Evolutionary conservation across 2,888 invertebrate species (phyloP).

Genomic region (Lithophane socia): DNA sequence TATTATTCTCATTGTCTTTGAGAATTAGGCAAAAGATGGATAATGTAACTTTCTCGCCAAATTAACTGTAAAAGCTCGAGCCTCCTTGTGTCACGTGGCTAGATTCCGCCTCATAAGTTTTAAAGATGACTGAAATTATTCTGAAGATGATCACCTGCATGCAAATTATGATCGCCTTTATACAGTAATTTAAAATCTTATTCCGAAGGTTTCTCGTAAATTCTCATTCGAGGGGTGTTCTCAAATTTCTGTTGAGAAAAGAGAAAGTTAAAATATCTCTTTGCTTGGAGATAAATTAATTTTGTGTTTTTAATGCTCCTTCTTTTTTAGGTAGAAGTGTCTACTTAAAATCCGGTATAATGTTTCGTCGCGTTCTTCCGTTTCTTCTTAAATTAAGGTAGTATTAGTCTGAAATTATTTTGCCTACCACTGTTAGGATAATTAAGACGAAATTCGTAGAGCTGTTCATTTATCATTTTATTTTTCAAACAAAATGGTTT

Average conservation of each 20-base stretch:
- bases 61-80: conserved; percentile 29
- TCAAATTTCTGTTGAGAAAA: conserved; percentile 66
- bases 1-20: conserved; percentile 48
- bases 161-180: conserved; percentile 71
- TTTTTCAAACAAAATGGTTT: neutral
- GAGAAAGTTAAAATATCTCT: conserved; percentile 76
- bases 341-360: conserved; percentile 53
- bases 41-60: conserved; percentile 39
- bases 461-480: neutral
- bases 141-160: conserved; percentile 75
- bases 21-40: conserved; percentile 35
- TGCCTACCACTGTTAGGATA: conserved; percentile 21
- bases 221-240: conserved; percentile 70
- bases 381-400: conserved; percentile 26
- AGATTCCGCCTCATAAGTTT: conserved; percentile 73
- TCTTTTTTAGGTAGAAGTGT: conserved; percentile 53
- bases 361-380: conserved; percentile 43
- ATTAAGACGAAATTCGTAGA: conserved; percentile 10
- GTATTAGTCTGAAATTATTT: conserved; percentile 31
- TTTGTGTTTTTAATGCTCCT: conserved; percentile 69
- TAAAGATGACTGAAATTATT: conserved; percentile 76
- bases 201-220: conserved; percentile 68
- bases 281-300: conserved; percentile 77
- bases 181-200: conserved; percentile 69
- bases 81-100: conserved; percentile 37